phyloP scores from a whole-genome alignment of 2,113 vertebrate genomes.

The Delphinapterus leucas region DNA sequence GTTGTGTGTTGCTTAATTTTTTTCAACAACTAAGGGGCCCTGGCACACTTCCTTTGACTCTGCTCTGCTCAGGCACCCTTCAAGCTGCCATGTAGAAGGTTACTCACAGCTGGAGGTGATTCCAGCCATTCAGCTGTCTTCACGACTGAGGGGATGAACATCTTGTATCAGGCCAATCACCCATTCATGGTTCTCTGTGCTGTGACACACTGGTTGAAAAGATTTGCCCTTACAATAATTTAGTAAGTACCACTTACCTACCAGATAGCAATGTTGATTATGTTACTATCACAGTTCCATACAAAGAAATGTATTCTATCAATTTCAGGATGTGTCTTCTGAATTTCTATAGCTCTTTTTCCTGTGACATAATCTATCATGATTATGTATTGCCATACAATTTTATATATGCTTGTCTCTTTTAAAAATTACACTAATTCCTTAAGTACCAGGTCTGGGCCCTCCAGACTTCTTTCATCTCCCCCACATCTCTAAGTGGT shows the following conservation, averaged over 20 bases:
- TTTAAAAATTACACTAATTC: background rate
- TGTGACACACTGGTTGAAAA: background rate
- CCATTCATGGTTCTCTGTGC: background rate
- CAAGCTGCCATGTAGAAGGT: background rate
- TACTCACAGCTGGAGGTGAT: background rate
- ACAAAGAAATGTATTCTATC: background rate
- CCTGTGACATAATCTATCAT: background rate
- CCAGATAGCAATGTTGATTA: background rate
- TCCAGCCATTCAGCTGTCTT: background rate
- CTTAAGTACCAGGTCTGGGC: background rate
- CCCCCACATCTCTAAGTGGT: background rate
- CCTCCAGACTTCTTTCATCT: background rate
- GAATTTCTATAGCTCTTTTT: background rate
- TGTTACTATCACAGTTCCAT: background rate
- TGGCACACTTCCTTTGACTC: background rate
- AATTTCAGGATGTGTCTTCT: background rate
- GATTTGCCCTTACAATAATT: background rate
- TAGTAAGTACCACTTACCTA: background rate
- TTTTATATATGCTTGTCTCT: background rate
- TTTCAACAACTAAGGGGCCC: background rate
- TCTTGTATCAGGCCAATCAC: background rate
- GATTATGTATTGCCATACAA: background rate
- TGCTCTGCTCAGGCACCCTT: background rate
- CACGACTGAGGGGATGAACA: background rate
- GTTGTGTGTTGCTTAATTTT: background rate